Base-by-base conservation (phyloP, 2,113 vertebrate species). In the Procavia capensis region DNA sequence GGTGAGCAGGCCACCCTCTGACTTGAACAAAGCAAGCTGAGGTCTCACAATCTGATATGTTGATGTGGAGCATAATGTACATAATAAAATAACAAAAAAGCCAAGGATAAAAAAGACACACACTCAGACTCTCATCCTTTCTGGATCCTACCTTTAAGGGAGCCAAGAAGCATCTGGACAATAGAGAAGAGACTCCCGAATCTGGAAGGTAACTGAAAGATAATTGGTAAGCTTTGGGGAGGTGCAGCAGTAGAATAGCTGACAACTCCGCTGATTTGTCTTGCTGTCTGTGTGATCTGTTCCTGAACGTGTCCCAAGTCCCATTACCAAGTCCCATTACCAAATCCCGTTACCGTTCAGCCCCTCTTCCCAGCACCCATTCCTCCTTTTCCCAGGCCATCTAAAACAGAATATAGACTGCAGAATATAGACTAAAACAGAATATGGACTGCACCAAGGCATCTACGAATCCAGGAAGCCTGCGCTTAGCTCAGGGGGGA, bases 401-500 rank as follows among this genome's bases (percentile, higher is more conserved):
- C 41, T 74, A 43, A 63, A 72, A 45, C 19, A 57, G 59, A 75
- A 27, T 0, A 9, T 66, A n/a, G n/a, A n/a, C n/a, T n/a, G n/a
- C n/a, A n/a, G n/a, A n/a, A n/a, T n/a, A n/a, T n/a, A n/a, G n/a
- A n/a, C 66, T 70, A n/a, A 76, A 45, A 45, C 9, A 16, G 41
- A 76, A 47, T 72, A 50, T 17, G 36, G 94, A 87, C 86, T 96
- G 96, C 66, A 41, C 39, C 72, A 61, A 84, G 0, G 5, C 66
- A 36, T 96, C 87, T 0, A 25, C 0, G 0, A 86, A 88, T 88
- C n/a, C n/a, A n/a, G n/a, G 9, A 74, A 1, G 2, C 82, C 88
- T 87, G 39, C 14, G 83, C 94, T 97, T 95, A 76, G 81, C 97
- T 96, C 81, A 81, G 41, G 13, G 11, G 14, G 70, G 92, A 91